phyloP scores from a whole-genome alignment of 2,888 invertebrate species.

The Diarsia dahlii region DNA sequence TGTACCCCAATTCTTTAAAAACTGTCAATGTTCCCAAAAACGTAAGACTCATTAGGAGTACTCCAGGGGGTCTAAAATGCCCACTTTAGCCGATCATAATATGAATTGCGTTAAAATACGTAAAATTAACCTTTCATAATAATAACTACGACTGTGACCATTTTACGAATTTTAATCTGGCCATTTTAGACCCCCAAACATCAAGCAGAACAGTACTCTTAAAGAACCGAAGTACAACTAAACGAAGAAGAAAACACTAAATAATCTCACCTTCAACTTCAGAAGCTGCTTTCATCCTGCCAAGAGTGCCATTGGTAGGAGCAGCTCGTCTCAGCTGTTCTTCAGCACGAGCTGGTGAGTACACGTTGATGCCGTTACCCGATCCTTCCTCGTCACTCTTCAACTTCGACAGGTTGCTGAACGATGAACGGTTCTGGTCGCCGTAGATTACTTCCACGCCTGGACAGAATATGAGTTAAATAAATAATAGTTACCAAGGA shows the following conservation, averaged over 20 bases:
- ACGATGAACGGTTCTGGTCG: conserved; percentile 85
- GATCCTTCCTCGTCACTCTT: conserved; percentile 82
- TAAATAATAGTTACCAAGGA: neutral
- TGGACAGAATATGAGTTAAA: conserved; percentile 52
- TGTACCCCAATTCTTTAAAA: no score
- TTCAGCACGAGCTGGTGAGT: conserved; percentile 87
- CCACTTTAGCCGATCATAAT: no score
- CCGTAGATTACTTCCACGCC: conserved; percentile 88
- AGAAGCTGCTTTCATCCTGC: conserved; percentile 85
- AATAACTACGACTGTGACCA: no score
- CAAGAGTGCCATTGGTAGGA: conserved; percentile 83
- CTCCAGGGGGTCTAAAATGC: no score
- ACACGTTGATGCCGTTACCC: conserved; percentile 84
- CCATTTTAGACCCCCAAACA: no score
- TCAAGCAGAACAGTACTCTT: no score
- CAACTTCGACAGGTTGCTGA: conserved; percentile 83
- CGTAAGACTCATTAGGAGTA: no score
- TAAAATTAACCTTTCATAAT: no score
- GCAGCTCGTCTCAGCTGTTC: conserved; percentile 76
- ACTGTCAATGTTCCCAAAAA: no score
- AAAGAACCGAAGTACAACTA: no score
- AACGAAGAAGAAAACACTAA: neutral
- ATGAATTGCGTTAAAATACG: no score
- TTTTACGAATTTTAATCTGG: no score
- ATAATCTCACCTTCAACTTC: conserved; percentile 80